phyloP scores from a whole-genome alignment of 2,113 vertebrate genomes.

The Chrysochloris asiatica region DNA sequence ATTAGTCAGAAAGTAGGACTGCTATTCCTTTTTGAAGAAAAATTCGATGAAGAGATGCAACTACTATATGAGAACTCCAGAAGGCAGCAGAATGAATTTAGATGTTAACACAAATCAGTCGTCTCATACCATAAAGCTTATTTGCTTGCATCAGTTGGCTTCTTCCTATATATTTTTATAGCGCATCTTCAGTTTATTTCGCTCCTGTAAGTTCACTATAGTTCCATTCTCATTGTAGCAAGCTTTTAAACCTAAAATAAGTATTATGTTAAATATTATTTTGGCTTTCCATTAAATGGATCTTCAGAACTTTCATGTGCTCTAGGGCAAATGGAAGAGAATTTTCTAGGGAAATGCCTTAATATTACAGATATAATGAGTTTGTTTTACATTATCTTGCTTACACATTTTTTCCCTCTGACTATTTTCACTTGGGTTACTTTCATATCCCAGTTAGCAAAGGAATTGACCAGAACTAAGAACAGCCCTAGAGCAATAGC shows the following conservation, averaged over 20 bases:
- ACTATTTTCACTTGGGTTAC: slow-evolving; percentile 72
- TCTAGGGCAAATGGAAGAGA: slow-evolving; percentile 50
- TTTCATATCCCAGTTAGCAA: slow-evolving; percentile 74
- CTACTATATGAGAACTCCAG: not conserved
- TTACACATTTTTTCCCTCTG: not conserved
- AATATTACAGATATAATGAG: slow-evolving; percentile 69
- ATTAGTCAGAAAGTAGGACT: slow-evolving; percentile 58
- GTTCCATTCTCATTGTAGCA: slow-evolving; percentile 13
- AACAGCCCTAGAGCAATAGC: slow-evolving; percentile 66
- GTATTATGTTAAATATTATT: slow-evolving; percentile 61
- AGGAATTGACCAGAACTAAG: slow-evolving; percentile 78
- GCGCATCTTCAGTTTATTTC: slow-evolving; percentile 36
- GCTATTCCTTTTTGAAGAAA: slow-evolving; percentile 20
- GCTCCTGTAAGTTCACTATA: not conserved
- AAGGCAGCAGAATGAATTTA: not conserved
- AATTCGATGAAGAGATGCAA: not conserved
- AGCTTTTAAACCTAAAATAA: slow-evolving; percentile 45
- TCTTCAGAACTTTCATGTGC: slow-evolving; percentile 23
- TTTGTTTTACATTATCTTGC: slow-evolving; percentile 69
- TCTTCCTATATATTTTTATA: slow-evolving; percentile 44
- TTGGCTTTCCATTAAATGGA: slow-evolving; percentile 64
- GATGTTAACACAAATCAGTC: not conserved
- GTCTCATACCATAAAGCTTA: slow-evolving; percentile 17
- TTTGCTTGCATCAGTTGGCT: slow-evolving; percentile 1
- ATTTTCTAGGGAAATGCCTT: slow-evolving; percentile 19